These are phyloP conservation scores for Alentia gelatinosa DNA, from an alignment of 2,888 invertebrate species.

Conservation along the genomic window DNA sequence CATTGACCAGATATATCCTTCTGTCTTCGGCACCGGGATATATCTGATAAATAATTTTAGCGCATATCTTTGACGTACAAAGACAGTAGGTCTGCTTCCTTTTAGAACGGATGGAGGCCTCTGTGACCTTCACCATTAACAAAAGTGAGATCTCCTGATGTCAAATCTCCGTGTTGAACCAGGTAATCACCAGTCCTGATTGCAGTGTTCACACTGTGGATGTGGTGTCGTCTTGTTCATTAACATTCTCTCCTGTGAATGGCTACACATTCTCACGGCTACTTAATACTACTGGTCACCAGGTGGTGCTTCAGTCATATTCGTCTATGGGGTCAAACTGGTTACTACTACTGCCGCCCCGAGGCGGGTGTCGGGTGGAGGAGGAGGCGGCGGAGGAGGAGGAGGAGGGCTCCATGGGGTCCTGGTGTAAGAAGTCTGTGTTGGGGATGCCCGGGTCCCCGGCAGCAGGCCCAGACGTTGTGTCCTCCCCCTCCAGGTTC, in stretches of 20 bases:
- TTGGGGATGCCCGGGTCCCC: slow-evolving; percentile 24
- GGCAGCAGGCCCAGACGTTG: slow-evolving; percentile 13
- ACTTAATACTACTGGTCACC: background rate
- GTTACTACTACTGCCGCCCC: background rate
- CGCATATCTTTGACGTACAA: no score
- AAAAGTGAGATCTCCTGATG: no score
- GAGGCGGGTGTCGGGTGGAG: background rate
- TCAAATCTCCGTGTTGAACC: no score
- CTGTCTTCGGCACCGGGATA: no score
- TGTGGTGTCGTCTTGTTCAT: no score
- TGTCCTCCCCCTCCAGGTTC: slow-evolving; percentile 82
- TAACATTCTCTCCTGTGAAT: background rate
- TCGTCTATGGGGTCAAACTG: slow-evolving; percentile 44
- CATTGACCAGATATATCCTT: no score
- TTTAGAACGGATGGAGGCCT: no score
- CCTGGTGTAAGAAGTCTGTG: background rate
- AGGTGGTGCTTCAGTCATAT: slow-evolving; percentile 31
- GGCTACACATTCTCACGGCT: background rate
- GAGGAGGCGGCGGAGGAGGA: slow-evolving; percentile 33
- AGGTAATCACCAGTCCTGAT: no score
- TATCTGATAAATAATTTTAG: no score
- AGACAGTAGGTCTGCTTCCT: no score
- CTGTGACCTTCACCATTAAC: no score
- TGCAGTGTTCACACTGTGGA: no score
- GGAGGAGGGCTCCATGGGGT: background rate